These are phyloP conservation scores for Scaptomyza montana DNA, from an alignment of 1,140 invertebrate genomes.

Conservation along the genomic window DNA sequence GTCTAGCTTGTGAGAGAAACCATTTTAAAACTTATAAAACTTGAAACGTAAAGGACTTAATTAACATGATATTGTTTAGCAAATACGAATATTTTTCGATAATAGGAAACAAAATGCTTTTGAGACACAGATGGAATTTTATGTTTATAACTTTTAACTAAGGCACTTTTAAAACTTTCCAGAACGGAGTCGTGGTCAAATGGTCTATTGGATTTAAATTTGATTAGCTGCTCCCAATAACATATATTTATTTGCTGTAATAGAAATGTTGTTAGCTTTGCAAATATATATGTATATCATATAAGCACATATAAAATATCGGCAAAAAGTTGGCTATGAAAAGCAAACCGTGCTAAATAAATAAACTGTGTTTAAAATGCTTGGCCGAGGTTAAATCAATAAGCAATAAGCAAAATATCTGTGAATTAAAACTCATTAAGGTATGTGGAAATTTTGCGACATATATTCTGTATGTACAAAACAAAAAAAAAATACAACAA, in stretches of 20 bases:
- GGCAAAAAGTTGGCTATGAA: background rate
- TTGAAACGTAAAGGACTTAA: no score
- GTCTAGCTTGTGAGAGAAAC: no score
- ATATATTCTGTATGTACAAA: constrained; percentile 13
- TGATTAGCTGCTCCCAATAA: constrained; percentile 6
- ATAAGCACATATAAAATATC: background rate
- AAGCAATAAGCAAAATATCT: background rate
- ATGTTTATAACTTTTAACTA: no score
- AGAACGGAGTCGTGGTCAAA: background rate
- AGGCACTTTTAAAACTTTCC: no score
- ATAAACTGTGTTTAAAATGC: background rate
- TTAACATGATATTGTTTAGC: no score
- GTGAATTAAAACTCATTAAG: constrained; percentile 1
- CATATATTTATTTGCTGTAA: constrained; percentile 36
- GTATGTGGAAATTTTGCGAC: constrained; percentile 4
- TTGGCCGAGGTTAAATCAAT: background rate
- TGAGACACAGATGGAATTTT: no score
- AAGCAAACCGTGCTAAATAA: background rate
- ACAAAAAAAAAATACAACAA: constrained; percentile 2
- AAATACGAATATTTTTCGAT: no score
- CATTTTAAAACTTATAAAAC: no score
- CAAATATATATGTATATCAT: no score
- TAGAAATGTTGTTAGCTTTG: constrained; percentile 14
- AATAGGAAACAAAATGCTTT: no score
- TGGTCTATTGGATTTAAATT: constrained; percentile 4